Evolutionary conservation across 2,888 invertebrate genomes (phyloP), one percentile per base, ranked within the genome.

Genomic region (Dexiosoma caninum): DNA sequence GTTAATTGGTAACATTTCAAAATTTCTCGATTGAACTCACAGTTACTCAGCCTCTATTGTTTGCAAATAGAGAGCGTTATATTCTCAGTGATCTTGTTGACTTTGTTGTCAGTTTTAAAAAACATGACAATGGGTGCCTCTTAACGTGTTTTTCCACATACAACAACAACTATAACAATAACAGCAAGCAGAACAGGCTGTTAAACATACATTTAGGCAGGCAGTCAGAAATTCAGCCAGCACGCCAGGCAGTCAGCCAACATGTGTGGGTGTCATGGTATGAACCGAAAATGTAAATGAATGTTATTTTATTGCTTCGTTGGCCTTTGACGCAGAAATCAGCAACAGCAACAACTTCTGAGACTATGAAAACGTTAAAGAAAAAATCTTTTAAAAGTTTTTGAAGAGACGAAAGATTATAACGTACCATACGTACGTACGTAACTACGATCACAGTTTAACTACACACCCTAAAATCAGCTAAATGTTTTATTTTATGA

Each of bases 291-390:
- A 81, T 81, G 77, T 81, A 81, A 81, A 81, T 81, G 81, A 81
- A 81, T 81, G 77, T 77, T 81, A 81, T 78, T 78, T 78, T 82
- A 78, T 78, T 82, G 78, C 82, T 82, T 60, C 62, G 78, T 82
- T 82, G 75, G 78, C 82, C 78, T 82, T 82, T 81, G 81, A 76
- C 75, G 82, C 71, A 82, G 75, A 51, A 69, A 64, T 67, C 64
- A 69, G 40, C 49, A 57, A 32, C 64, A 78, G 40, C 44, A 64
- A 37, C 27, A 49, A 55, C 14, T 42, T n/a, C 12, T 9, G 16
- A 37, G 42, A 51, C 35, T 67, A 19, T 37, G 46, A 57, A 64
- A 53, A 57, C 10, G 14, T 44, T 44, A 62, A 60, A n/a, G n/a
- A n/a, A n/a, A n/a, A n/a, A 59, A 27, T 21, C 35, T 16, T 16